phyloP scores from a whole-genome alignment of 2,797 vertebrate species.

The Craterocephalus amniculus region DNA sequence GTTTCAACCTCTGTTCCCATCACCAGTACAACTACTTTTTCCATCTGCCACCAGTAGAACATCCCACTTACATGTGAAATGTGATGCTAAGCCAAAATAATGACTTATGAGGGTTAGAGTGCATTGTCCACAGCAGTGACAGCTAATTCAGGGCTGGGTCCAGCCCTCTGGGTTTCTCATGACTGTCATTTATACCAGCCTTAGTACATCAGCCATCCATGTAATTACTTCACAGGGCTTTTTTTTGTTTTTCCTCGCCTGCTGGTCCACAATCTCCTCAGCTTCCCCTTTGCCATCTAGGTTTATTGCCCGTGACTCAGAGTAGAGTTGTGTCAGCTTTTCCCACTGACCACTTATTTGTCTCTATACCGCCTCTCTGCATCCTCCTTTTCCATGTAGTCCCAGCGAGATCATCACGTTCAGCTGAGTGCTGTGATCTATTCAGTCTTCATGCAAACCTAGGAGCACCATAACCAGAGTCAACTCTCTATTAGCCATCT shows the following conservation, averaged over 20 bases:
- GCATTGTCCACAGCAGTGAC: conserved; percentile 57
- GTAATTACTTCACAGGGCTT: conserved; percentile 73
- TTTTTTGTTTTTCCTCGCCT: conserved; percentile 51
- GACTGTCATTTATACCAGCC: conserved; percentile 61
- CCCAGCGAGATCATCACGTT: conserved; percentile 18
- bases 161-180: conserved; percentile 35
- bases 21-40: conserved; percentile 15
- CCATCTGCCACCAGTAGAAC: conserved; percentile 38
- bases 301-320: conserved; percentile 49
- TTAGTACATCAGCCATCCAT: conserved; percentile 73
- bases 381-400: conserved; percentile 20
- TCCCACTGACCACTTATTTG: conserved; percentile 43
- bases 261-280: conserved; percentile 41
- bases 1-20: conserved; percentile 16
- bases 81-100: conserved; percentile 59
- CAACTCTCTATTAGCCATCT: conserved; percentile 42
- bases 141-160: conserved; percentile 56
- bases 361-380: conserved; percentile 37
- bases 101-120: conserved; percentile 50
- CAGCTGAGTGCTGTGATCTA: conserved; percentile 19
- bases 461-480: background rate
- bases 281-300: conserved; percentile 42
- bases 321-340: conserved; percentile 56
- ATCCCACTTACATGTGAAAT: conserved; percentile 60
- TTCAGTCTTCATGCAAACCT: background rate